phyloP scores from a whole-genome alignment of 2,797 vertebrate species.

The Chelon labrosus region DNA sequence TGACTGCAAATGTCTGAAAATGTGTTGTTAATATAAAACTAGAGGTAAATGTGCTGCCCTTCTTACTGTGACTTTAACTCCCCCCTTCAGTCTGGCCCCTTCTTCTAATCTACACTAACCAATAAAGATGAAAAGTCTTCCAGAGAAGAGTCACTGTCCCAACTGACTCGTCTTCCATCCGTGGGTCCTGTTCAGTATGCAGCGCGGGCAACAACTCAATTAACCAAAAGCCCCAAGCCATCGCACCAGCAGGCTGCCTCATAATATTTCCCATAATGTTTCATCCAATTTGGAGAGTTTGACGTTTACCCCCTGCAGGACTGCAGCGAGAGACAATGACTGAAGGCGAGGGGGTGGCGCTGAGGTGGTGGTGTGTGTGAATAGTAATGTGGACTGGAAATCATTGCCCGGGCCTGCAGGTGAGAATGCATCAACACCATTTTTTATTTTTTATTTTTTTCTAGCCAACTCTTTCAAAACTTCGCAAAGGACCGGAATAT shows the following conservation, averaged over 20 bases:
- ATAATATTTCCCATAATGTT: conserved; percentile 87
- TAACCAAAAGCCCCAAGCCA: conserved; percentile 78
- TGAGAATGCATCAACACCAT: conserved; percentile 43
- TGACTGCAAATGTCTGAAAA: background rate
- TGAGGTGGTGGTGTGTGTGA: conserved; percentile 55
- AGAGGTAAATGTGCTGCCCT: background rate
- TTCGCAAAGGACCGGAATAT: conserved; percentile 39
- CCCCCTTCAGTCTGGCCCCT: conserved; percentile 27
- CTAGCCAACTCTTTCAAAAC: conserved; percentile 49
- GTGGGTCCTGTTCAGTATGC: conserved; percentile 73
- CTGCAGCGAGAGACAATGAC: conserved; percentile 77
- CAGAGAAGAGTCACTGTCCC: conserved; percentile 32
- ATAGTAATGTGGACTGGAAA: conserved; percentile 48
- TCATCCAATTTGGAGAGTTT: conserved; percentile 87
- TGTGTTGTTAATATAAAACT: background rate
- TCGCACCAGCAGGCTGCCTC: conserved; percentile 81
- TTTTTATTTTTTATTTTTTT: background rate
- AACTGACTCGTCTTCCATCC: conserved; percentile 53
- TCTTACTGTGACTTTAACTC: background rate
- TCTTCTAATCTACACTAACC: conserved; percentile 38
- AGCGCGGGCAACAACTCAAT: conserved; percentile 78
- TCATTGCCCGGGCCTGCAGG: conserved; percentile 51
- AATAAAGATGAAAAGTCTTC: conserved; percentile 60
- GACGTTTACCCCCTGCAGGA: conserved; percentile 83
- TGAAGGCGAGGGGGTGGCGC: conserved; percentile 73